Evolutionary conservation across 1,140 invertebrate species (phyloP).

Genomic region (Drosophila varians): DNA sequence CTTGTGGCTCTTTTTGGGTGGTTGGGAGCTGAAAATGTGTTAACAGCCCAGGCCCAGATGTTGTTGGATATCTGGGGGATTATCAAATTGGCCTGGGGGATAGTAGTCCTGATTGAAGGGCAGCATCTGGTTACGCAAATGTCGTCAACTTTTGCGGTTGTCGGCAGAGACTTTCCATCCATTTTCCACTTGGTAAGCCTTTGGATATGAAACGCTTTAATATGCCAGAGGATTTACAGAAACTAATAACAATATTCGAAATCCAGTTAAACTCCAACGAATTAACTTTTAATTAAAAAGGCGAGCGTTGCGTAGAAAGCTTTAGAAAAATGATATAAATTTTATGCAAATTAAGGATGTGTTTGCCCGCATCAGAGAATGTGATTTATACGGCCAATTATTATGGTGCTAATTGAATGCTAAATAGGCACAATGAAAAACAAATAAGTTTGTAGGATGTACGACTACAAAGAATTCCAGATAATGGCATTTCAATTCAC

Average conservation of each 20-base stretch:
- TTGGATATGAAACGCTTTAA: too few species aligned
- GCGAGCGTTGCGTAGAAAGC: too few species aligned
- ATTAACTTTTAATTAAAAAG: too few species aligned
- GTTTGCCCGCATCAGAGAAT: not conserved
- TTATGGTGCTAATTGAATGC: constrained; percentile 17
- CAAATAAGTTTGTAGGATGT: not conserved
- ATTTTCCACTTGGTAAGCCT: constrained; percentile 23
- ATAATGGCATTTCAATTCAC: not conserved
- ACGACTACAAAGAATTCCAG: not conserved
- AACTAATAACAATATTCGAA: constrained; percentile 8
- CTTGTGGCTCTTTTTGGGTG: constrained; percentile 25
- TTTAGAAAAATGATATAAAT: not conserved
- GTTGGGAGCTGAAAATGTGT: constrained; percentile 11
- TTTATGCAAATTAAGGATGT: constrained; percentile 30
- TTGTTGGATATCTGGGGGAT: constrained; percentile 17
- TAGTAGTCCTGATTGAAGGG: constrained; percentile 31
- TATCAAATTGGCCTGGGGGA: constrained; percentile 44
- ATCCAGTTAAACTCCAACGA: constrained; percentile 18
- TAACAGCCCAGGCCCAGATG: constrained; percentile 22
- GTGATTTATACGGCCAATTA: constrained; percentile 30
- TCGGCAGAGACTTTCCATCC: constrained; percentile 18
- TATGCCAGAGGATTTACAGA: not conserved
- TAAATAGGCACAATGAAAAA: constrained; percentile 14
- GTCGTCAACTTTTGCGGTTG: constrained; percentile 42
- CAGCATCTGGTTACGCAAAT: constrained; percentile 47